These are phyloP conservation scores for Glaucidium brasilianum DNA, from an alignment of 2,113 vertebrate genomes.

Conservation along the genomic window DNA sequence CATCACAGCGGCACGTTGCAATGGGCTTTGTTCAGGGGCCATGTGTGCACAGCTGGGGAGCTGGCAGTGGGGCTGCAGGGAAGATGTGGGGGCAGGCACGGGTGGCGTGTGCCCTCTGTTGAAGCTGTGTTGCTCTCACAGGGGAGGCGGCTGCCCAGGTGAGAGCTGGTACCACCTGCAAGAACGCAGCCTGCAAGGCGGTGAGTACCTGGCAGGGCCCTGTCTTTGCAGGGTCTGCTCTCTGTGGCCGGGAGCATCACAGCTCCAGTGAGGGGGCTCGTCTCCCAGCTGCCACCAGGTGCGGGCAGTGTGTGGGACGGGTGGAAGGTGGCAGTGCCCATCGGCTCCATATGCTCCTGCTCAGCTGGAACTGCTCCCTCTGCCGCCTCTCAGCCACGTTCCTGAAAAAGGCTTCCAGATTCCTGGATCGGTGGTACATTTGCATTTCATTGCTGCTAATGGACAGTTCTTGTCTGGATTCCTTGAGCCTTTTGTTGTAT, in stretches of 20 bases:
- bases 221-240: background rate
- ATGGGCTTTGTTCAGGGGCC: background rate
- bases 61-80: background rate
- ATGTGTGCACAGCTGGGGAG: rapidly evolving
- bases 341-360: rapidly evolving
- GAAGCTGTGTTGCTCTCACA: background rate
- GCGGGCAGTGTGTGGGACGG: background rate
- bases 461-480: too few species aligned
- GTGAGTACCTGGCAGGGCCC: conserved; percentile 71
- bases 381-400: background rate
- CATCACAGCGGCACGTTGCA: rapidly evolving
- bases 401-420: background rate
- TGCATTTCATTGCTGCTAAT: background rate
- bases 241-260: rapidly evolving
- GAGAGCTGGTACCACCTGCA: conserved; percentile 81
- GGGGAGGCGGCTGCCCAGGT: background rate
- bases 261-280: rapidly evolving
- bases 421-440: background rate
- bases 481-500: too few species aligned
- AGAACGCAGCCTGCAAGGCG: conserved; percentile 88
- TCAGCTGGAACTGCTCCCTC: background rate
- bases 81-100: background rate
- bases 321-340: background rate
- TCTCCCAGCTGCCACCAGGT: background rate
- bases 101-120: rapidly evolving